Base-by-base conservation (phyloP, 2,888 invertebrate genomes). In the Aricia artaxerxes region DNA sequence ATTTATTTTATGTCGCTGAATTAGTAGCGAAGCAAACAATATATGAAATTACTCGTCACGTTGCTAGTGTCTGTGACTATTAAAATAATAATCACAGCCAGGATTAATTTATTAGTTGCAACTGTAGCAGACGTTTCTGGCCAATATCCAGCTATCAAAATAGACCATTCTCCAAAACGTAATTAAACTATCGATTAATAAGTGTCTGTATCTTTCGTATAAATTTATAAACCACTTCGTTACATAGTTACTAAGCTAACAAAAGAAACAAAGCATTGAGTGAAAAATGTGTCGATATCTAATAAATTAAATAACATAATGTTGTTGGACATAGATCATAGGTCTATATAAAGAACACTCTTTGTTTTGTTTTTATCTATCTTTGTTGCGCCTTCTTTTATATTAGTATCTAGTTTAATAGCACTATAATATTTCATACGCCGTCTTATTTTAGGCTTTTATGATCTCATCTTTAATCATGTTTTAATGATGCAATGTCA, bases 131-230 rank as follows among this genome's bases (percentile, higher is more conserved):
- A 81, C 80, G 80, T 79, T 79, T 49, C 82, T 84, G 84, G 84
- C 84, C 57, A 80, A 60, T 6, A 80, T 84, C 84, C 84, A 84
- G 83, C 77, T 80, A 80, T 79, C 53, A 81, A 84, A 85, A 84
- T 85, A 85, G 83, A 83, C 77, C 81, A 82, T 82, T 83, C 83
- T 83, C 83, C 83, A 83, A 13, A 83, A 82, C 83, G 84, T 82
- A 81, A 82, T 82, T 75, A 78, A 79, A 80, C 82, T 80, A 82
- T 82, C 81, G 82, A 81, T 38, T 35, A 69, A 13, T 69, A 13
- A 69, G 13, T 13, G 2, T 24, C 9, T 38, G 57, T 57, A 57
- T 57, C 4, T 16, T 57, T 57, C 16, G 57, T 16, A 16, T 53
- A 38, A 38, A 38, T 38, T 24, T 24, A 16, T 16, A 16, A 16